A percentile compares a stretch with the other conserved stretches of the same genome.
phyloP scores from a whole-genome alignment of 1,140 invertebrate species.

The Drosophila setifemur region DNA sequence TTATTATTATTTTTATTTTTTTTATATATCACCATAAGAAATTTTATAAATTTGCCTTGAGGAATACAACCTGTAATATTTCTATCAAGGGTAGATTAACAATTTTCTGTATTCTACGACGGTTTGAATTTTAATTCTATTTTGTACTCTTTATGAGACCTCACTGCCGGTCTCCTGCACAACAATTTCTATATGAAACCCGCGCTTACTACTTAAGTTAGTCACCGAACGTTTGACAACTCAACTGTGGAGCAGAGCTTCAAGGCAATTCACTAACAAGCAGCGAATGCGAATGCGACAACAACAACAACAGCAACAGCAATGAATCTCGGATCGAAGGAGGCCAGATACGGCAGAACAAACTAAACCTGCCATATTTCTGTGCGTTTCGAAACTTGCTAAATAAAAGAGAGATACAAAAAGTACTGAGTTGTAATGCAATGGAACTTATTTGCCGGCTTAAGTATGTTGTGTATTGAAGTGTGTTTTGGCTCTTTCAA shows the following conservation, averaged over 20 bases:
- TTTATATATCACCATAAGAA: no score
- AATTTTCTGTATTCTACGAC: background rate
- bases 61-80: no score
- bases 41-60: no score
- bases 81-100: no score
- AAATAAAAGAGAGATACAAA: conserved; percentile 8
- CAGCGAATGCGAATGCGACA: conserved; percentile 28
- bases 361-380: conserved; percentile 64
- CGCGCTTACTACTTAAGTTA: conserved; percentile 50
- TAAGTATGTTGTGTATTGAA: background rate
- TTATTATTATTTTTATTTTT: no score
- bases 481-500: conserved; percentile 35
- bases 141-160: background rate
- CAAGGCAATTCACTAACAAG: conserved; percentile 58
- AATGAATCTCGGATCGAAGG: conserved; percentile 34
- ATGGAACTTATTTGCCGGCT: conserved; percentile 56
- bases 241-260: conserved; percentile 65
- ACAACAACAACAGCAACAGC: conserved; percentile 24
- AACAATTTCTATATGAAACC: conserved; percentile 10
- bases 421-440: conserved; percentile 38
- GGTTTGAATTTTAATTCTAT: background rate
- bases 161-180: conserved; percentile 24
- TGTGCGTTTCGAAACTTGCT: conserved; percentile 69
- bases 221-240: conserved; percentile 69
- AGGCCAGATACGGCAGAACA: conserved; percentile 63